phyloP scores from a whole-genome alignment of 2,888 invertebrate species.

The Tipula unca region DNA sequence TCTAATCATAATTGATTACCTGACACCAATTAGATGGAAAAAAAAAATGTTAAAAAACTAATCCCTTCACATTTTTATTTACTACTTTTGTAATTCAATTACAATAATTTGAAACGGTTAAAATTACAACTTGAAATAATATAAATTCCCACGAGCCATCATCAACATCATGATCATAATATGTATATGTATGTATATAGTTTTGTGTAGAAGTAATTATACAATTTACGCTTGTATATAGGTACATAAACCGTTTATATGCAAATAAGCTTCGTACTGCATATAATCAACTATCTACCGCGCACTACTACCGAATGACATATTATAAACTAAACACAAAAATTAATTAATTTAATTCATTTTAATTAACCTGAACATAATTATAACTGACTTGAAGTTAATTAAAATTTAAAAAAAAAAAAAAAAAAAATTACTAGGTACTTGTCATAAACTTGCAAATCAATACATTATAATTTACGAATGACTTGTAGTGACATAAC shows the following conservation, averaged over 20 bases:
- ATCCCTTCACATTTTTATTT: conserved; percentile 1
- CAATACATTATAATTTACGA: neutral
- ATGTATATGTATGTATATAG: too few relatives aligned
- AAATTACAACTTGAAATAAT: neutral
- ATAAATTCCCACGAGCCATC: neutral
- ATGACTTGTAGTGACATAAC: neutral
- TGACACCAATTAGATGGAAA: neutral
- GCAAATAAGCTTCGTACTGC: neutral
- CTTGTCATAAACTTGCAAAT: neutral
- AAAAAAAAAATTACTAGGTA: neutral
- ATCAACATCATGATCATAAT: too few relatives aligned
- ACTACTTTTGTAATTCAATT: neutral
- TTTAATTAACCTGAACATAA: neutral
- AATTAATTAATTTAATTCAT: neutral
- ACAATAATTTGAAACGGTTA: neutral
- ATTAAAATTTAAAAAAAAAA: neutral
- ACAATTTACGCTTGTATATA: neutral
- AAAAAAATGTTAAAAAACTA: neutral
- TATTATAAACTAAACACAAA: neutral
- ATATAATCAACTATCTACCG: neutral
- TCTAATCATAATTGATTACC: neutral
- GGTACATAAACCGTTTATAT: neutral
- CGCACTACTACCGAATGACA: neutral
- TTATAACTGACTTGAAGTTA: neutral
- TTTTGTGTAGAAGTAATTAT: neutral